phyloP scores from a whole-genome alignment of 2,888 invertebrate species.

The Hetaerina titia region DNA sequence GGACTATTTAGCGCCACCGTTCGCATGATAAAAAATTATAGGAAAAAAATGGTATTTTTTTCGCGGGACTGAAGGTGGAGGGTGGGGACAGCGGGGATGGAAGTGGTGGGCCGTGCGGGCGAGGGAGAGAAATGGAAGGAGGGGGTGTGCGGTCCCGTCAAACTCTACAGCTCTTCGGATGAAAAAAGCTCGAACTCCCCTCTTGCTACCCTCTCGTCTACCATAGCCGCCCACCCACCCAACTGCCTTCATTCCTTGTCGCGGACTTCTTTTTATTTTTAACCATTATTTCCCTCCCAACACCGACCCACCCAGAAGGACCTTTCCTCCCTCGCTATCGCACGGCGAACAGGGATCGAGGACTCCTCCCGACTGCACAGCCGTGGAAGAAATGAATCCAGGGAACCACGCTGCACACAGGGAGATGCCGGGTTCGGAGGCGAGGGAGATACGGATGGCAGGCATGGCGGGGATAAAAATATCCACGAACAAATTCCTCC shows the following conservation, averaged over 20 bases:
- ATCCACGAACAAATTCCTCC: not conserved
- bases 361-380: too few relatives aligned
- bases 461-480: not conserved
- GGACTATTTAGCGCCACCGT: not conserved
- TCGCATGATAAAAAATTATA: too few relatives aligned
- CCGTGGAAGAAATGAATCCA: too few relatives aligned
- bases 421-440: too few relatives aligned
- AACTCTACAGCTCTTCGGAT: not conserved
- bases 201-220: not conserved
- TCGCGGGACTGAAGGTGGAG: not conserved
- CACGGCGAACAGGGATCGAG: too few relatives aligned
- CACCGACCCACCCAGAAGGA: too few relatives aligned
- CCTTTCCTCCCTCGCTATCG: too few relatives aligned
- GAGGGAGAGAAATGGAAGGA: not conserved
- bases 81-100: not conserved
- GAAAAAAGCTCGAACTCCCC: not conserved
- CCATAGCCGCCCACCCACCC: too few relatives aligned
- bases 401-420: too few relatives aligned
- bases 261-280: not conserved
- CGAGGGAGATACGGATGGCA: too few relatives aligned
- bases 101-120: not conserved
- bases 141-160: not conserved
- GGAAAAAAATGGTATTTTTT: not conserved
- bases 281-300: too few relatives aligned
- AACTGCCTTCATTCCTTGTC: not conserved